Evolutionary conservation across 1,140 invertebrate genomes (phyloP).

Genomic region (Bactericera cockerelli): DNA sequence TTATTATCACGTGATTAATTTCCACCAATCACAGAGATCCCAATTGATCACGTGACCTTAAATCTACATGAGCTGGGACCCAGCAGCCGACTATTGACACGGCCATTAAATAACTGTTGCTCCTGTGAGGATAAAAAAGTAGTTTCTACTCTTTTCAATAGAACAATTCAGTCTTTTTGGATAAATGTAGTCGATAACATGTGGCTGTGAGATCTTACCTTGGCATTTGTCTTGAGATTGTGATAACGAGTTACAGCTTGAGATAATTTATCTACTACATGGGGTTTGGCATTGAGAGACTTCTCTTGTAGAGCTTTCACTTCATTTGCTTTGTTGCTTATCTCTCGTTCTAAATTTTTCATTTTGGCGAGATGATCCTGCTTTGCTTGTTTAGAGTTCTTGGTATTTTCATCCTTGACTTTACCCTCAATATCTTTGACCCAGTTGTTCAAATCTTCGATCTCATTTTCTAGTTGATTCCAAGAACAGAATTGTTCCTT

Average conservation of each 20-base stretch:
- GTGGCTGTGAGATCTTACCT: slow-evolving; percentile 37
- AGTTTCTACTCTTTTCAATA: too few relatives aligned
- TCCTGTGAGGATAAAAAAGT: too few relatives aligned
- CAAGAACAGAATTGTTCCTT: slow-evolving; percentile 54
- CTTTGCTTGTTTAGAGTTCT: slow-evolving; percentile 70
- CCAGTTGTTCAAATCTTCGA: slow-evolving; percentile 66
- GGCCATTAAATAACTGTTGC: too few relatives aligned
- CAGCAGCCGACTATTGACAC: too few relatives aligned
- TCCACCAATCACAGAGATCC: too few relatives aligned
- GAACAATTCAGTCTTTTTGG: too few relatives aligned
- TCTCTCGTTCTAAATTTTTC: slow-evolving; percentile 53
- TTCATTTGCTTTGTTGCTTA: slow-evolving; percentile 48
- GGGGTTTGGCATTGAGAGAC: slow-evolving; percentile 55
- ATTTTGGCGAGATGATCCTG: slow-evolving; percentile 62
- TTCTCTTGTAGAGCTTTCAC: slow-evolving; percentile 56
- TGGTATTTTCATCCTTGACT: slow-evolving; percentile 78
- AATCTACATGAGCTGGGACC: too few relatives aligned
- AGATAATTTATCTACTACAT: slow-evolving; percentile 56
- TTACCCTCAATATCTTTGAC: slow-evolving; percentile 65
- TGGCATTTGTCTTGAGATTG: slow-evolving; percentile 62
- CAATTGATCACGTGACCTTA: too few relatives aligned
- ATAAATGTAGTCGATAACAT: too few relatives aligned
- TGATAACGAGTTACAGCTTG: slow-evolving; percentile 72
- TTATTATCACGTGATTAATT: too few relatives aligned
- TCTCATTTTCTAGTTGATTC: slow-evolving; percentile 59